Conservation (phyloP, 2,797 vertebrate species). For the Poecilia gillii region DNA sequence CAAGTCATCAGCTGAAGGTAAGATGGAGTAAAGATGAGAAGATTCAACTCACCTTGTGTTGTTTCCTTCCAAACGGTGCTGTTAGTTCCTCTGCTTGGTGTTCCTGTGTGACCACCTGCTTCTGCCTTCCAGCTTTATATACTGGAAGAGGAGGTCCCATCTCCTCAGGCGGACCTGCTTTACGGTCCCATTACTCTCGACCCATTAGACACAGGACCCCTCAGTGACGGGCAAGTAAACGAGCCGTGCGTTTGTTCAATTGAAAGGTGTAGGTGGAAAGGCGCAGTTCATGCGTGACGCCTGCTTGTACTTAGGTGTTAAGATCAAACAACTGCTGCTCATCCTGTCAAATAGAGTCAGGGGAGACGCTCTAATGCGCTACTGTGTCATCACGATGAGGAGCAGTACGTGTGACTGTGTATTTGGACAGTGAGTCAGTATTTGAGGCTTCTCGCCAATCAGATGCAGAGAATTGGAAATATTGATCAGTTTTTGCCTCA, state of each 20-base stretch:
- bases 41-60: conserved; percentile 56
- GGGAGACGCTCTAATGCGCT: conserved; percentile 58
- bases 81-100: conserved; percentile 56
- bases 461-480: conserved; percentile 31
- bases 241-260: conserved; percentile 60
- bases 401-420: conserved; percentile 21
- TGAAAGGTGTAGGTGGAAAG: conserved; percentile 47
- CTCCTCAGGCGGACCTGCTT: conserved; percentile 47
- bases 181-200: conserved; percentile 74
- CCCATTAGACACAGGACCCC: conserved; percentile 74
- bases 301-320: conserved; percentile 76
- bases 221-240: conserved; percentile 47
- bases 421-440: conserved; percentile 50
- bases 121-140: conserved; percentile 64
- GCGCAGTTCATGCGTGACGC: conserved; percentile 64
- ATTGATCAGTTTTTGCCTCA: conserved; percentile 28
- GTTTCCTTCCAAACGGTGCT: conserved; percentile 20
- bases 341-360: conserved; percentile 75
- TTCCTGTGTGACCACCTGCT: conserved; percentile 42
- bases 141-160: conserved; percentile 35
- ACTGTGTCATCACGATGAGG: conserved; percentile 58
- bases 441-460: conserved; percentile 37
- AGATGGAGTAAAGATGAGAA: not conserved
- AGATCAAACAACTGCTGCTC: conserved; percentile 75
- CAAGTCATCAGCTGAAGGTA: not conserved